A percentile compares a stretch with the other conserved stretches of the same genome.
Evolutionary conservation across 2,113 vertebrate genomes (phyloP).

Genomic region (Coptodon rendalli): DNA sequence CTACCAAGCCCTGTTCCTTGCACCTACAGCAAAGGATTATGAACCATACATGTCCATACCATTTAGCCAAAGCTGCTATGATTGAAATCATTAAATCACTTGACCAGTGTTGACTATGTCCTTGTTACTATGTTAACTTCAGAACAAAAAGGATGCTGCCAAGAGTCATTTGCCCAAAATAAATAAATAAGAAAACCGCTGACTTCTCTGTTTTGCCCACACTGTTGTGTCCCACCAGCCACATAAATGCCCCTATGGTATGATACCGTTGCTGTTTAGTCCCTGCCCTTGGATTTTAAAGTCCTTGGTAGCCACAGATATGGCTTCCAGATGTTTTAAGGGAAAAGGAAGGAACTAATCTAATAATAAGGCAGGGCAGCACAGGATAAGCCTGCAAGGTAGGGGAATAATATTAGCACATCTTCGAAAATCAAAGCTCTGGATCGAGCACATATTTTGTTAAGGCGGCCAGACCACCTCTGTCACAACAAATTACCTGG

Average conservation of each 20-base stretch:
- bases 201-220: slow-evolving; percentile 28
- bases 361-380: slow-evolving; percentile 58
- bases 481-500: slow-evolving; percentile 16
- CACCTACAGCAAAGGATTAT: not conserved
- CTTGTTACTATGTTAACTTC: not conserved
- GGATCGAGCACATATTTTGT: slow-evolving; percentile 3
- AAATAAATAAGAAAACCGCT: not conserved
- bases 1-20: not conserved
- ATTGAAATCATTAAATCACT: not conserved
- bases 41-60: not conserved
- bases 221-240: slow-evolving; percentile 35
- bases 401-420: slow-evolving; percentile 51
- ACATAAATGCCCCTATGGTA: slow-evolving; percentile 20
- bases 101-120: not conserved
- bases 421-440: slow-evolving; percentile 37
- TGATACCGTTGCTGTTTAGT: slow-evolving; percentile 19
- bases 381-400: slow-evolving; percentile 46
- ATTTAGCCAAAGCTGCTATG: not conserved
- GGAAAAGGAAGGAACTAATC: slow-evolving; percentile 45
- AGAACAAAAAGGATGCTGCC: not conserved
- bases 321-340: slow-evolving; percentile 67
- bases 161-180: not conserved
- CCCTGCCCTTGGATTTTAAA: slow-evolving; percentile 39
- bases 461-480: slow-evolving; percentile 33
- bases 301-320: slow-evolving; percentile 44